Conservation (phyloP, 2,113 vertebrate genomes). For the Falco punctatus region DNA sequence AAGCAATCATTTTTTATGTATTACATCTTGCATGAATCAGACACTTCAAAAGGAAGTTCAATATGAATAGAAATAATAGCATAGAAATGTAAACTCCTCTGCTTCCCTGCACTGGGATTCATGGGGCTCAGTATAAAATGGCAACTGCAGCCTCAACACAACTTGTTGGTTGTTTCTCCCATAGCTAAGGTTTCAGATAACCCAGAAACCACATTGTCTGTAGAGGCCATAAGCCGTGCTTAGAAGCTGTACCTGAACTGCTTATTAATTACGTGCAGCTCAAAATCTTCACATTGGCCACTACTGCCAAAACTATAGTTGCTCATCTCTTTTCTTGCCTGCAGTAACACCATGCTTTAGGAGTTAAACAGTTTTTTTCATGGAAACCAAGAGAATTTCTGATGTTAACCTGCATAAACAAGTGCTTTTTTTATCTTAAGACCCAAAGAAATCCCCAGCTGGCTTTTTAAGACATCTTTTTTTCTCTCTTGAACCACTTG, state of each 20-base stretch:
- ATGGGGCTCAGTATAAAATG: neutral
- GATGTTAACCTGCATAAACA: neutral
- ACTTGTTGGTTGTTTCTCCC: neutral
- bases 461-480: neutral
- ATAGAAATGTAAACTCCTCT: neutral
- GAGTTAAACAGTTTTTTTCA: neutral
- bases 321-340: neutral
- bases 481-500: neutral
- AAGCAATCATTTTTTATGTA: neutral
- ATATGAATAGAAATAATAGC: neutral
- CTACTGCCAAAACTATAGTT: neutral
- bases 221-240: neutral
- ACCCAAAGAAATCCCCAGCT: neutral
- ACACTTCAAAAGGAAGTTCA: neutral
- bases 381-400: neutral
- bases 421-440: neutral
- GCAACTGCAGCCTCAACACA: neutral
- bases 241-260: neutral
- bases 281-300: neutral
- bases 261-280: neutral
- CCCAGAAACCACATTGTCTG: neutral
- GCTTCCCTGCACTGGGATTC: neutral
- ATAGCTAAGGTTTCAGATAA: neutral
- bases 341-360: neutral
- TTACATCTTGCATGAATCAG: neutral